Evolutionary conservation across 2,113 vertebrate species (phyloP), one percentile per base, ranked within the genome.

Genomic region (Heterotilapia buettikoferi): DNA sequence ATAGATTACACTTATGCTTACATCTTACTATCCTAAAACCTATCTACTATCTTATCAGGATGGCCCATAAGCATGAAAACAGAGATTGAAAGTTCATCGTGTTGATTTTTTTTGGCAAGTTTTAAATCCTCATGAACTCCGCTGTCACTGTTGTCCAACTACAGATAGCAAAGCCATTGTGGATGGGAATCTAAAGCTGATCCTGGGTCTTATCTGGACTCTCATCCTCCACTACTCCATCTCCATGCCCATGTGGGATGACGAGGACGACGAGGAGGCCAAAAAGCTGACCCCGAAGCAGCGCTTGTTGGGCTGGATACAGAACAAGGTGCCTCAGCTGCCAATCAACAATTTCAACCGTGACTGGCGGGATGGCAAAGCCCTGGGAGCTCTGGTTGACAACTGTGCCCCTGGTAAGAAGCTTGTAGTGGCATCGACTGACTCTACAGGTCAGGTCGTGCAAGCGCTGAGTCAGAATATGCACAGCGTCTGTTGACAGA

Each of bases 231-330:
- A 99, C 94, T 99, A 99, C 82, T 99, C 98, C 92, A 99, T 99
- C 94, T 99, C 98, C 38, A 99, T 99, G 98, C 98, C 98, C 54
- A 98, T 99, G 97, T 99, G 98, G 98, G 98, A 99, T 0, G 98
- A 99, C 1, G 98, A 99, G 91, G 98, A 99, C 0, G 98, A 99
- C 0, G 98, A 99, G 26, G 98, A 98, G 2, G 94, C 95, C 6
- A 97, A 97, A 84, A 98, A 98, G 84, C 96, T 98, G 94, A 98
- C 98, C 0, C 98, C 98, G 31, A 99, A 99, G 92, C 98, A 99
- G 93, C 97, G 98, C 5, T 96, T 99, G 52, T 93, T 99, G 31
- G 98, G 98, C 90, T 99, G 98, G 98, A 99, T 99, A 87, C 98
- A 99, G 96, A 97, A 99, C 96, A 98, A 98, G 91, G 97, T 99